These are phyloP conservation scores for Phymorhynchus buccinoides DNA, from an alignment of 1,140 invertebrate species.

Conservation along the genomic window DNA sequence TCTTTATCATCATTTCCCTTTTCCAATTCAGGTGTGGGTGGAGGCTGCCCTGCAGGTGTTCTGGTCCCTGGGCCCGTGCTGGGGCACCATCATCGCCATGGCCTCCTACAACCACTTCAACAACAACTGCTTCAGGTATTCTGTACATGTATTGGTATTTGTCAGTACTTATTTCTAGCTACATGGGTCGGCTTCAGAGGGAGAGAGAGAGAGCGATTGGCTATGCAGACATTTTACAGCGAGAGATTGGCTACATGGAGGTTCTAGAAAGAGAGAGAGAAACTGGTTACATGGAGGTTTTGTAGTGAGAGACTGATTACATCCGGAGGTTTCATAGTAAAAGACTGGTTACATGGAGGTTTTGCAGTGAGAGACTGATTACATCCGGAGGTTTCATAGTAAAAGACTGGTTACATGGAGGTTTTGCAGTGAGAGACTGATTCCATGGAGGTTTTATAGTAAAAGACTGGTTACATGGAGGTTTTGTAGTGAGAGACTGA, in stretches of 20 bases:
- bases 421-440: no score
- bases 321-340: no score
- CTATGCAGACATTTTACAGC: not conserved
- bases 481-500: no score
- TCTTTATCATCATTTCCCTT: no score
- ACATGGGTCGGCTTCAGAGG: not conserved
- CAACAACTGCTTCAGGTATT: conserved; percentile 64
- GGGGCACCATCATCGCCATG: conserved; percentile 76
- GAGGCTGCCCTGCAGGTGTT: conserved; percentile 90
- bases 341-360: no score
- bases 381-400: no score
- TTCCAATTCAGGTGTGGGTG: conserved; percentile 77
- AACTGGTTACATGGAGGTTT: no score
- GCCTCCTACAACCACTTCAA: conserved; percentile 84
- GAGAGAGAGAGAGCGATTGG: not conserved
- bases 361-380: no score
- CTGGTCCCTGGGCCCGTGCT: conserved; percentile 86
- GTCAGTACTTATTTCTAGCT: not conserved
- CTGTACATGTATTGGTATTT: not conserved
- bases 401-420: no score
- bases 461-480: no score
- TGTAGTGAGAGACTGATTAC: no score
- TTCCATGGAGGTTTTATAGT: no score
- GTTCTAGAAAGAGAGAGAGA: not conserved
- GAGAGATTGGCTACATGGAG: not conserved